Conservation (phyloP, 2,888 invertebrate genomes). For the Aphodius granarius region DNA sequence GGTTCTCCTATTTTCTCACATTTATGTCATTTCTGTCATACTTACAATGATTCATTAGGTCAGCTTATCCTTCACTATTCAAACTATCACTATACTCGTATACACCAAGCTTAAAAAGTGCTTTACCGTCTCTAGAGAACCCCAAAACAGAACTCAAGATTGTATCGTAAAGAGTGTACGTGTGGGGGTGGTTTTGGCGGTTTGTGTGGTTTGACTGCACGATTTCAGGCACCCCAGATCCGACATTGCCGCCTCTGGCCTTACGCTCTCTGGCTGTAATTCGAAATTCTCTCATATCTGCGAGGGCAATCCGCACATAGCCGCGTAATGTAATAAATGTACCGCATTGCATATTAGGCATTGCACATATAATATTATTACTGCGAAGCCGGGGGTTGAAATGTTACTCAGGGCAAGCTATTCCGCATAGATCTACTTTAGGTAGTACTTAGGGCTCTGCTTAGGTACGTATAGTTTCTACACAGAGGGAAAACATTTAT, state of each 20-base stretch:
- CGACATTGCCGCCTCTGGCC: constrained; percentile 25
- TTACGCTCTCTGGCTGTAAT: constrained; percentile 27
- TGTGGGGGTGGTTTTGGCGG: constrained; percentile 32
- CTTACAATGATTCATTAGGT: no score
- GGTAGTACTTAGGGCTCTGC: no score
- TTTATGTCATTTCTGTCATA: not conserved
- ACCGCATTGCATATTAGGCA: constrained; percentile 48
- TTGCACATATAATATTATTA: constrained; percentile 34
- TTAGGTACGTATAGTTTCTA: no score
- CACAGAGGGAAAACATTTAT: no score
- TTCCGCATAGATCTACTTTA: not conserved
- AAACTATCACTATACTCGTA: no score
- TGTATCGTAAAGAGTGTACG: constrained; percentile 37
- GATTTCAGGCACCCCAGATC: constrained; percentile 31
- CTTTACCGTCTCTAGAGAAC: not conserved
- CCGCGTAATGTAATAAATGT: constrained; percentile 50
- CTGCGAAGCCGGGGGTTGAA: constrained; percentile 22
- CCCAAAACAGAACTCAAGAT: constrained; percentile 26
- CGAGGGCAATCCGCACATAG: constrained; percentile 41
- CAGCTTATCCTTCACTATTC: no score
- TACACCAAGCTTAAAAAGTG: no score
- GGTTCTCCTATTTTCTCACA: not conserved
- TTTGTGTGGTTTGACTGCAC: constrained; percentile 19
- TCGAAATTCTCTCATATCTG: constrained; percentile 25
- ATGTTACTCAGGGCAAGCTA: not conserved